Evolutionary conservation across 2,888 invertebrate species (phyloP), one percentile per base, ranked within the genome.

Genomic region (Argyra leucocephala): DNA sequence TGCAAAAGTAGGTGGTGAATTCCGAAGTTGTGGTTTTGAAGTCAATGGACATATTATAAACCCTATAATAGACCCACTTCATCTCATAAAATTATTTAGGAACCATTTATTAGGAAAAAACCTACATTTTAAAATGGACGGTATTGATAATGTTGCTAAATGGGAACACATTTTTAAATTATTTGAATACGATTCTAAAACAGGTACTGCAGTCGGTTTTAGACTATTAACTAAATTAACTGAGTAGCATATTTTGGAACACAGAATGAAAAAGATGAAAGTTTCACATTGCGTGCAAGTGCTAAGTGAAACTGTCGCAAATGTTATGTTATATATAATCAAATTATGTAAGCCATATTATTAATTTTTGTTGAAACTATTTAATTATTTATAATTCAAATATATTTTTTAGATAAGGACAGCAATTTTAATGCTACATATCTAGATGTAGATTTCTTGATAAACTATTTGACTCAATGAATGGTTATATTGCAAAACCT

Each of bases 211-310:
- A n/a, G 6, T 10, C 10, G 57, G 57, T 57, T n/a, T 57, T 21
- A 57, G 21, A 57, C 5, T 57, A 3, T 21, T 22, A 57, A 57
- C 9, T n/a, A 37, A 37, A 37, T 21, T 57, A 6, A 21, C 57
- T 21, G 57, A 57, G 10, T 21, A 57, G 21, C 57, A 57, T 21
- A 12, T 57, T 57, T 57, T 57, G 5, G 21, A n/a, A 21, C n/a
- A 57, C 21, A n/a, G 22, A 21, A 57, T 57, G 22, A 57, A 57
- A 57, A 57, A 57, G 21, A 57, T 57, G 57, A 57, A 57, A 22
- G 57, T 57, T 21, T 57, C 57, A 57, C 57, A 57, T 4, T 57
- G 57, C 22, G 57, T 57, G n/a, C n/a, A 57, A 57, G 57, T 57
- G 3, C n/a, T 57, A 6, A 57, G 57, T 57, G 5, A n/a, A 57